Evolutionary conservation across 2,113 vertebrate species (phyloP).

Genomic region (Motacilla tschutschensis): DNA sequence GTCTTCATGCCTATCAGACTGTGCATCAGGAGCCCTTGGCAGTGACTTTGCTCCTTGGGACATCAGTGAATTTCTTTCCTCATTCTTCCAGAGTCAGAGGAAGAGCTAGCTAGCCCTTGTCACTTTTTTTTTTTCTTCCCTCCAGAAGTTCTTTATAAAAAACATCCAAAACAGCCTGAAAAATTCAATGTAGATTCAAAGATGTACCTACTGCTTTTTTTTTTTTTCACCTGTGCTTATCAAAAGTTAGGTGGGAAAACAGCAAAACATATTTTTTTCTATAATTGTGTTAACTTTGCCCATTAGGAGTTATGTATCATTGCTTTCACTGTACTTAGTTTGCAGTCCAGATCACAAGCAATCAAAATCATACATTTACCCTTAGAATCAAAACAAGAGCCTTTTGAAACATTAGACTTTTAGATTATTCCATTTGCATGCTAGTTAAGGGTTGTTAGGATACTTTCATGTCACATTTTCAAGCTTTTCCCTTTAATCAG

Average conservation of each 20-base stretch:
- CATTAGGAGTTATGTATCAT: neutral
- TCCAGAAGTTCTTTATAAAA: neutral
- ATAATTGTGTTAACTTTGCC: neutral
- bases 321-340: neutral
- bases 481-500: constrained; percentile 13
- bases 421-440: constrained; percentile 23
- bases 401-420: constrained; percentile 22
- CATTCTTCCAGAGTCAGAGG: neutral
- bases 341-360: neutral
- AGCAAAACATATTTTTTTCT: neutral
- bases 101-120: neutral
- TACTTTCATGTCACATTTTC: constrained; percentile 6
- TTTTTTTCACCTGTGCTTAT: neutral
- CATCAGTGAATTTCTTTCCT: neutral
- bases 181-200: neutral
- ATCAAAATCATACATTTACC: neutral
- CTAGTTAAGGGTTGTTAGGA: neutral
- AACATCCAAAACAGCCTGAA: neutral
- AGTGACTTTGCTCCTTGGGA: neutral
- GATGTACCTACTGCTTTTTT: neutral
- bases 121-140: neutral
- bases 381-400: neutral
- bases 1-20: neutral
- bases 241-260: neutral
- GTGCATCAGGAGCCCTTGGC: neutral